A percentile compares a stretch with the other conserved stretches of the same genome.
Evolutionary conservation across 2,797 vertebrate genomes (phyloP).

Genomic region (Poecilia gillii): DNA sequence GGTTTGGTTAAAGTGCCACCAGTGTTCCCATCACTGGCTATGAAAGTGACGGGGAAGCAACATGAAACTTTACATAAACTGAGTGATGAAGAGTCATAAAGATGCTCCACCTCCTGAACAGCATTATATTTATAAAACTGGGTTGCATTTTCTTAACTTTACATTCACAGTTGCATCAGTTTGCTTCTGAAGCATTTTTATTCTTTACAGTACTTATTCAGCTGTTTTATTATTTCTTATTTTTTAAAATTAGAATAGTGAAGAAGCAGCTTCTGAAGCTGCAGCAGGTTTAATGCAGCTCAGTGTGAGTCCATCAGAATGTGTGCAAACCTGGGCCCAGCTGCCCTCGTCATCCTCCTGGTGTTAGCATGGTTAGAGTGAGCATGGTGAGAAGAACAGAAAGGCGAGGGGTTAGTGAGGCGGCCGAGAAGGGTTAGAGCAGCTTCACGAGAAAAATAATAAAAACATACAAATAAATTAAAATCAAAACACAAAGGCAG

Average conservation of each 20-base stretch:
- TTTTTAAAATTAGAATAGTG: background rate
- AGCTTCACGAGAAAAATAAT: conserved; percentile 38
- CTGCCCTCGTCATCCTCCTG: conserved; percentile 99
- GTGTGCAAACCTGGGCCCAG: conserved; percentile 98
- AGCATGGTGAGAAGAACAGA: conserved; percentile 90
- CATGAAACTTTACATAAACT: background rate
- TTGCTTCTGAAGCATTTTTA: background rate
- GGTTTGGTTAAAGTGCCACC: too few species aligned
- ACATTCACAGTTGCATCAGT: background rate
- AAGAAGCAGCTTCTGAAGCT: background rate
- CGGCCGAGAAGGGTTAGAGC: conserved; percentile 61
- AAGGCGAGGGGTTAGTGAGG: conserved; percentile 80
- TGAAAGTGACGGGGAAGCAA: background rate
- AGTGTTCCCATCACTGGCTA: too few species aligned
- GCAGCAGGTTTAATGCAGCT: background rate
- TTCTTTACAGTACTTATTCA: background rate
- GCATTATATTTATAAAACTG: background rate
- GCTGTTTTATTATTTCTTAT: background rate
- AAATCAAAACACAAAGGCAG: background rate
- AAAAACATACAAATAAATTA: background rate
- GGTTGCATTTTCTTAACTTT: background rate
- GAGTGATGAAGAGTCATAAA: background rate
- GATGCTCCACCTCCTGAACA: background rate
- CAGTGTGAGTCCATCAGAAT: background rate
- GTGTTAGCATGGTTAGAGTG: conserved; percentile 92